These are phyloP conservation scores for Oceanodroma leucorhoa DNA, from an alignment of 2,797 vertebrate species.

Conservation along the genomic window DNA sequence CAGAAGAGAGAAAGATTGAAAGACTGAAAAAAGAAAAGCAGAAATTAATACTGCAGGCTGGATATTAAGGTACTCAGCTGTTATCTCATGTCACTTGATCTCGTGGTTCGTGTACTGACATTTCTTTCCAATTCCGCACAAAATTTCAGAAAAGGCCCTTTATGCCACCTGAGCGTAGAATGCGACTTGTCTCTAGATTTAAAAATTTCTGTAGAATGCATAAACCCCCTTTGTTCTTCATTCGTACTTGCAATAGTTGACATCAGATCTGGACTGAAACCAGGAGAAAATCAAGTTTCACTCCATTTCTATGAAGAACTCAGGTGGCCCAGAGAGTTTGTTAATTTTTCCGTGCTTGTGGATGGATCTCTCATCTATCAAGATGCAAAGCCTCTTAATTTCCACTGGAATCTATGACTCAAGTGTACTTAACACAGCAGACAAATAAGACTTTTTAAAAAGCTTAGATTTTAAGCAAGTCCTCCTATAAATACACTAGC, in stretches of 20 bases:
- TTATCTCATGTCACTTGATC: background rate
- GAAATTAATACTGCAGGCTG: background rate
- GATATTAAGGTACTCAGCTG: background rate
- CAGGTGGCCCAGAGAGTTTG: background rate
- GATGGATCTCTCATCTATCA: background rate
- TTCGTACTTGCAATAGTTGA: background rate
- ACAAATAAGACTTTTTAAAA: background rate
- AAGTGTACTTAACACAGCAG: background rate
- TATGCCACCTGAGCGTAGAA: accelerated
- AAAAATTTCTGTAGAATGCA: background rate
- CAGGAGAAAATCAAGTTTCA: background rate
- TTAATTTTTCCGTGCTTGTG: accelerated
- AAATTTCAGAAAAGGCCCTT: background rate
- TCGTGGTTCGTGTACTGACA: background rate
- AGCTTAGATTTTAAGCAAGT: background rate
- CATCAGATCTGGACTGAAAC: background rate
- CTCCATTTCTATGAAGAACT: background rate
- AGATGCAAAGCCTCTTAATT: background rate
- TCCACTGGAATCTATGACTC: background rate
- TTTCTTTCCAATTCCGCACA: background rate
- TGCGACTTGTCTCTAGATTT: background rate
- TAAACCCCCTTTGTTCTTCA: background rate
- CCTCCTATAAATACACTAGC: background rate
- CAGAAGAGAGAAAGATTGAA: background rate
- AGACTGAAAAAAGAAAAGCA: background rate